Percentiles rank a stretch among this genome's conserved stretches.
These are phyloP conservation scores for Eupithecia inturbata DNA, from an alignment of 2,888 invertebrate genomes.

Conservation along the genomic window DNA sequence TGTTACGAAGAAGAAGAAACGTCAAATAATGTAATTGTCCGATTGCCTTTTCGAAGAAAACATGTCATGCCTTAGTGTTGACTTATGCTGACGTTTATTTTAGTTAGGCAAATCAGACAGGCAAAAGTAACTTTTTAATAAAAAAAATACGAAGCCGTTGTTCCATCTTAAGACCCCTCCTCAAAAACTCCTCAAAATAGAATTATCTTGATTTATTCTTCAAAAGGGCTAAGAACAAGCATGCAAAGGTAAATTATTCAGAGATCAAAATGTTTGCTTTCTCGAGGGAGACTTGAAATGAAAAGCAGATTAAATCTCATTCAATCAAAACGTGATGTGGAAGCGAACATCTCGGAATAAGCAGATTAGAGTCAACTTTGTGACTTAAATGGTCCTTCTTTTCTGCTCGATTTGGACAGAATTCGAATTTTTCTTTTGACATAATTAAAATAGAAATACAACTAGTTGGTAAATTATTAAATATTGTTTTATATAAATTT, in stretches of 20 bases:
- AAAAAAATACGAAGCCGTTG: background rate
- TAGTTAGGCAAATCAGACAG: background rate
- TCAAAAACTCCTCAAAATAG: slow-evolving; percentile 5
- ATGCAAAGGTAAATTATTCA: slow-evolving; percentile 72
- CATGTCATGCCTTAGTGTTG: background rate
- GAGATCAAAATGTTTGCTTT: slow-evolving; percentile 64
- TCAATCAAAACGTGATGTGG: slow-evolving; percentile 77
- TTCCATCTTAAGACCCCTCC: background rate
- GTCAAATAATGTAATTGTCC: background rate
- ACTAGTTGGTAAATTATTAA: too few relatives aligned
- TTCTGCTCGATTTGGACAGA: background rate
- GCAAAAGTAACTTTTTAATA: background rate
- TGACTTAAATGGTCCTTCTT: slow-evolving; percentile 47
- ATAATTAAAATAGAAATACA: too few relatives aligned
- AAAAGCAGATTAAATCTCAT: slow-evolving; percentile 78
- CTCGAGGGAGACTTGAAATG: slow-evolving; percentile 61
- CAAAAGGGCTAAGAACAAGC: slow-evolving; percentile 54
- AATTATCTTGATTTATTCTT: slow-evolving; percentile 34
- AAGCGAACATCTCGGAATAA: slow-evolving; percentile 74
- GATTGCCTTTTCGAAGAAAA: too few relatives aligned
- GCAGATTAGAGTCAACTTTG: slow-evolving; percentile 73
- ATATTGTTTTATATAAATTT: too few relatives aligned
- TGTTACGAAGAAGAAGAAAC: background rate
- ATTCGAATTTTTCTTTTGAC: background rate
- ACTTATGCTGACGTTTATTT: background rate